Evolutionary conservation across 2,113 vertebrate genomes (phyloP).

Genomic region (Silurus asotus): DNA sequence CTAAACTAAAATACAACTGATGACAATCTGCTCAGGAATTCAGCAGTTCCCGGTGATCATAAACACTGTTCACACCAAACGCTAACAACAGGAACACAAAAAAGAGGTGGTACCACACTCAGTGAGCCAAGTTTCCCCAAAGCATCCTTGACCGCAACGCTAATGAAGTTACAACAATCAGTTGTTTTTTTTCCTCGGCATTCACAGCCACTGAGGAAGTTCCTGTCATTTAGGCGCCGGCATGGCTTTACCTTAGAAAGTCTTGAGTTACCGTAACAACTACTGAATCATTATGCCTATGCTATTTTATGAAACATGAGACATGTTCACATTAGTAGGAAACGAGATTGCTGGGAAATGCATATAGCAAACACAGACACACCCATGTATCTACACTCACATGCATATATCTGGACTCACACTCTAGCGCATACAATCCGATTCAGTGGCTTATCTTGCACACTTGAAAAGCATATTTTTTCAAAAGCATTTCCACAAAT

Average conservation of each 20-base stretch:
- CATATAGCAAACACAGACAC: background rate
- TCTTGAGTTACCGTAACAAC: conserved; percentile 17
- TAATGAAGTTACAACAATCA: conserved; percentile 34
- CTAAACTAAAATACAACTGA: background rate
- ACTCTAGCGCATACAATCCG: background rate
- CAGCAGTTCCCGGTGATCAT: background rate
- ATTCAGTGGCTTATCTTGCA: background rate
- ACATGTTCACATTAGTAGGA: background rate
- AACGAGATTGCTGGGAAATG: conserved; percentile 22
- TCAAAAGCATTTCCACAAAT: background rate
- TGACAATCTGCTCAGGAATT: background rate
- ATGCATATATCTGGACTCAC: background rate
- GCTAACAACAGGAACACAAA: conserved; percentile 40
- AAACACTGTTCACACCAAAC: conserved; percentile 25
- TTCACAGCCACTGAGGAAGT: conserved; percentile 25
- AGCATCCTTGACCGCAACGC: conserved; percentile 40
- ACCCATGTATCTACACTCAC: conserved; percentile 6
- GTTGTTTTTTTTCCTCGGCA: conserved; percentile 7
- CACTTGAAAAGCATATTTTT: background rate
- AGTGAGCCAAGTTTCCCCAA: conserved; percentile 35
- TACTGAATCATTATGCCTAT: background rate
- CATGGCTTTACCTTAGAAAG: conserved; percentile 21
- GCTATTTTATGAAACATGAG: background rate
- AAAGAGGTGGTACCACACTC: conserved; percentile 10
- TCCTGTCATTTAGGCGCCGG: conserved; percentile 27